phyloP scores from a whole-genome alignment of 2,888 invertebrate genomes.

The Prenolepis imparis region DNA sequence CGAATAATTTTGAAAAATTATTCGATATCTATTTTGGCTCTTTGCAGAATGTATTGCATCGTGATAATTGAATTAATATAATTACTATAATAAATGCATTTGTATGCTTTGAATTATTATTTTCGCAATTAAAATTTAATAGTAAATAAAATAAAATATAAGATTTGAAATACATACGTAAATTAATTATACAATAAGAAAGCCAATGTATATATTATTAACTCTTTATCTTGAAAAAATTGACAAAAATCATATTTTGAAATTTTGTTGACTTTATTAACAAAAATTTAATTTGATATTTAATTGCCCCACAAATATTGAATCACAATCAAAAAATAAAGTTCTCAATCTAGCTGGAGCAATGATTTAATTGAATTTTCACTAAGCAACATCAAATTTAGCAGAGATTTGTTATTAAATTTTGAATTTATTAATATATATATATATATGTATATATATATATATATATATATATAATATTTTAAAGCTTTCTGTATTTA shows the following conservation, averaged over 20 bases:
- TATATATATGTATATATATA: no score
- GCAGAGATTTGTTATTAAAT: not conserved
- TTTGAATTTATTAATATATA: no score
- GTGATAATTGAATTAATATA: constrained; percentile 5
- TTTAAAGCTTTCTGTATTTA: not conserved
- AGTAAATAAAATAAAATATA: not conserved
- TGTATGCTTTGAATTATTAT: not conserved
- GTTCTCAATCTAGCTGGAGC: not conserved
- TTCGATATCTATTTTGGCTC: no score
- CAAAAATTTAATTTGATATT: not conserved
- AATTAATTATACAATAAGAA: not conserved
- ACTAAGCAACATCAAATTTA: not conserved
- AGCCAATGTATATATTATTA: not conserved
- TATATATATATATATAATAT: not conserved
- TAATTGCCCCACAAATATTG: not conserved
- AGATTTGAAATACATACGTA: not conserved
- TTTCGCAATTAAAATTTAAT: constrained; percentile 4
- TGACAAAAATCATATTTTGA: not conserved
- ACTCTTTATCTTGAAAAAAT: not conserved
- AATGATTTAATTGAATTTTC: not conserved
- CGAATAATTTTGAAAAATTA: not conserved
- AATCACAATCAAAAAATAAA: not conserved
- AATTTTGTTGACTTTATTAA: not conserved
- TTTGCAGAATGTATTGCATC: not conserved
- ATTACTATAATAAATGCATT: no score